These are phyloP conservation scores for Meiosimyza decipiens DNA, from an alignment of 2,888 invertebrate species.

Conservation along the genomic window DNA sequence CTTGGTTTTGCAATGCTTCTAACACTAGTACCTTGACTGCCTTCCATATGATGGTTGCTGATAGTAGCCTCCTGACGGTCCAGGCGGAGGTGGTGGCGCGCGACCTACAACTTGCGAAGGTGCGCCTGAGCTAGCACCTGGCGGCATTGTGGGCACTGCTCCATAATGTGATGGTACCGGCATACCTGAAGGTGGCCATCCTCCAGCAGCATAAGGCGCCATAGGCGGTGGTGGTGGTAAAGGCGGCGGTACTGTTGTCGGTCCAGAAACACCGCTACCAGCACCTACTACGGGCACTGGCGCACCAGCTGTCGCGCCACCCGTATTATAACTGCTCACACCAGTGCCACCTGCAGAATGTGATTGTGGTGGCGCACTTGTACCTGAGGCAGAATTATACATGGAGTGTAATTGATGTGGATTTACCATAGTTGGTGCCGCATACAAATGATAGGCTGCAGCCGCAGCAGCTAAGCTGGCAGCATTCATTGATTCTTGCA, in stretches of 20 bases:
- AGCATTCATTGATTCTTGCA: conserved; percentile 39
- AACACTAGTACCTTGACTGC: conserved; percentile 44
- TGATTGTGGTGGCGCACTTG: conserved; percentile 55
- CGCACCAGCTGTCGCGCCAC: conserved; percentile 41
- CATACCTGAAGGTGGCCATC: conserved; percentile 36
- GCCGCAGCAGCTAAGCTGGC: conserved; percentile 40
- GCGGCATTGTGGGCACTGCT: conserved; percentile 37
- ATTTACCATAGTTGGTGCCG: conserved; percentile 43
- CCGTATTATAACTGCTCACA: conserved; percentile 39
- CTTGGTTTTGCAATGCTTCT: not conserved
- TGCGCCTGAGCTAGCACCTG: conserved; percentile 34
- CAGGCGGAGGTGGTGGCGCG: conserved; percentile 30
- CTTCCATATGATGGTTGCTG: conserved; percentile 47
- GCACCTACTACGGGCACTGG: conserved; percentile 46
- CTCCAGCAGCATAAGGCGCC: conserved; percentile 37
- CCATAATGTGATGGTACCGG: conserved; percentile 36
- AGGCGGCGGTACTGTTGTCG: conserved; percentile 44
- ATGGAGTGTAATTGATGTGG: conserved; percentile 49
- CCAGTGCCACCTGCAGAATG: not conserved
- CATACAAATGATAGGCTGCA: conserved; percentile 45
- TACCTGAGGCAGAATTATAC: conserved; percentile 68
- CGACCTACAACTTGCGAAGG: conserved; percentile 39
- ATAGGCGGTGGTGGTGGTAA: conserved; percentile 42
- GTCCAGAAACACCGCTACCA: conserved; percentile 40
- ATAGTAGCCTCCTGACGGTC: conserved; percentile 46